Percentiles rank a stretch among this genome's conserved stretches.
Conservation (phyloP, 1,140 invertebrate genomes). For the Pristionchus pacificus region DNA sequence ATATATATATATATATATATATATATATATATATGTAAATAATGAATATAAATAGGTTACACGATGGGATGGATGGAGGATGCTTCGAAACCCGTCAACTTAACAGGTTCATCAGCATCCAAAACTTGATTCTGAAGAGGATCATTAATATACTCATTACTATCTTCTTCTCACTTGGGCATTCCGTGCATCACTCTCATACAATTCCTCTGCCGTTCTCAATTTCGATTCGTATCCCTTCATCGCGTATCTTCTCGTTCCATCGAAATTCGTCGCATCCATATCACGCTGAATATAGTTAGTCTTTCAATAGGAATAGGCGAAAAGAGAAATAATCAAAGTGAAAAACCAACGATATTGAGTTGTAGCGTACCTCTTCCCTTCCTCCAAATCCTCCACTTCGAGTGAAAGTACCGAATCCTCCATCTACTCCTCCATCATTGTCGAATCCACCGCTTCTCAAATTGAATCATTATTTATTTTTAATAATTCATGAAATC, state of each 20-base stretch:
- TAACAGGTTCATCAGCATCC: background rate
- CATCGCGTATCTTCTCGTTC: too few relatives aligned
- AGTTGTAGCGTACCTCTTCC: background rate
- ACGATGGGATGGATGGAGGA: background rate
- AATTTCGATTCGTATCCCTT: background rate
- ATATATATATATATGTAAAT: too few relatives aligned
- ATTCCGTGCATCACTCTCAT: background rate
- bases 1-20: too few relatives aligned
- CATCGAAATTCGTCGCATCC: too few relatives aligned
- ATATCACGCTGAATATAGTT: too few relatives aligned
- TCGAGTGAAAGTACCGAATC: background rate
- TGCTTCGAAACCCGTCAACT: background rate
- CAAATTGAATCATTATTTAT: background rate
- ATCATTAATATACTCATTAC: background rate
- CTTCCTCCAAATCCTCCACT: background rate
- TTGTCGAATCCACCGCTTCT: background rate
- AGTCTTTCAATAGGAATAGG: too few relatives aligned
- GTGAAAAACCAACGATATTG: too few relatives aligned
- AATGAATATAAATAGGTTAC: background rate
- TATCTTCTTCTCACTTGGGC: background rate
- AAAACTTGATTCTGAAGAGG: background rate
- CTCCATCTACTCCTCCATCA: background rate
- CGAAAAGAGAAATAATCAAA: too few relatives aligned
- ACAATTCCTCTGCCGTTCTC: background rate
- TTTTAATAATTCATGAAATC: background rate